phyloP scores from a whole-genome alignment of 2,113 vertebrate species.

The Lycaon pictus region DNA sequence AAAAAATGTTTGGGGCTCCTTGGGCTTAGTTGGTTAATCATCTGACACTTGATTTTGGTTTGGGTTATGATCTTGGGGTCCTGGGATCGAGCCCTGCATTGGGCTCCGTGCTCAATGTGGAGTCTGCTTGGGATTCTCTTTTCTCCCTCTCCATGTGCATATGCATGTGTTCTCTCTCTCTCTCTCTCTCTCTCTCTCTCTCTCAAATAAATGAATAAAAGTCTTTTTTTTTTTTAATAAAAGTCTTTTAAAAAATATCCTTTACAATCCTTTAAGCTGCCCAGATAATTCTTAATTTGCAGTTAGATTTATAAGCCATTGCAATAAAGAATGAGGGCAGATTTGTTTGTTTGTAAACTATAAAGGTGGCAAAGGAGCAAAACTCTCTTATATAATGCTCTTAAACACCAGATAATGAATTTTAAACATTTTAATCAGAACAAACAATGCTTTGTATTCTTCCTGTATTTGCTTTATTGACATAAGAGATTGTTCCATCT shows the following conservation, averaged over 20 bases:
- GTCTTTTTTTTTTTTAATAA: not conserved
- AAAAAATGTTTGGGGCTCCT: not conserved
- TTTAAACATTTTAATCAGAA: slow-evolving; percentile 37
- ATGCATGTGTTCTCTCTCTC: not conserved
- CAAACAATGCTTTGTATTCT: not conserved
- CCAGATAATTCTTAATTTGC: not conserved
- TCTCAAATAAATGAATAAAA: not conserved
- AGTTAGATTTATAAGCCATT: slow-evolving; percentile 27
- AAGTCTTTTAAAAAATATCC: not conserved
- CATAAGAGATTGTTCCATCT: not conserved
- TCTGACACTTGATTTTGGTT: not conserved
- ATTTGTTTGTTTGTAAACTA: not conserved
- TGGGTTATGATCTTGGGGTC: not conserved
- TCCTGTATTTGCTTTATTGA: not conserved
- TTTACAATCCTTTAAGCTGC: not conserved
- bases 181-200: too few relatives aligned
- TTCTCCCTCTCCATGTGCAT: not conserved
- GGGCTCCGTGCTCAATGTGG: not conserved
- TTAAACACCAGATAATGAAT: not conserved
- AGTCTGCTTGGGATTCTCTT: not conserved
- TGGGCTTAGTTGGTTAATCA: not conserved
- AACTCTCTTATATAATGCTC: not conserved
- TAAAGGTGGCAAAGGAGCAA: not conserved
- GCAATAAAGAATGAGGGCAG: not conserved
- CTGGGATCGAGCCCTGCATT: not conserved